A percentile compares a stretch with the other conserved stretches of the same genome.
Evolutionary conservation across 2,113 vertebrate genomes (phyloP).

Genomic region (Telmatochromis bifrenatus): DNA sequence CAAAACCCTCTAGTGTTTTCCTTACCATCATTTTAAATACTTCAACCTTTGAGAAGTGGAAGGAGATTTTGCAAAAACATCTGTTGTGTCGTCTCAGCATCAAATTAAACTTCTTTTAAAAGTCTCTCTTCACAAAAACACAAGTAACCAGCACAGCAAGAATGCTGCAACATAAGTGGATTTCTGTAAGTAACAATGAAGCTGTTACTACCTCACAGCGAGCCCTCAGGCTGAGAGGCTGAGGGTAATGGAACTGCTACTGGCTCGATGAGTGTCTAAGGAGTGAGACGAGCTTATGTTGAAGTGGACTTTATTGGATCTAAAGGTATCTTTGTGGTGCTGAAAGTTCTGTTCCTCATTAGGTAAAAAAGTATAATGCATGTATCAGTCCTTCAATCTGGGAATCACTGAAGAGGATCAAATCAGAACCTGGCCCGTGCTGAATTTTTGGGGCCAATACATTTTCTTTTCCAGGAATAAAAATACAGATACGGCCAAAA

Average conservation of each 20-base stretch:
- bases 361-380: neutral
- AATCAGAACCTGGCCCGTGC: neutral
- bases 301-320: constrained; percentile 2
- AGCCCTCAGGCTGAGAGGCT: neutral
- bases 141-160: neutral
- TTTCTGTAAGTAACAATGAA: neutral
- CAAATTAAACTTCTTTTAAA: neutral
- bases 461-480: neutral
- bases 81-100: neutral
- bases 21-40: neutral
- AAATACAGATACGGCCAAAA: neutral
- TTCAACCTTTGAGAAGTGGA: neutral
- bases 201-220: neutral
- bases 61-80: neutral
- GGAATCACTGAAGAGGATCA: neutral
- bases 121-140: neutral
- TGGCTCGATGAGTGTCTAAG: neutral
- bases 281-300: neutral
- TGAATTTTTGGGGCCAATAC: neutral
- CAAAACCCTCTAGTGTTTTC: neutral
- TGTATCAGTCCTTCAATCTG: neutral
- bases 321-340: neutral
- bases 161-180: neutral
- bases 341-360: neutral
- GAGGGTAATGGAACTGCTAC: neutral